phyloP scores from a whole-genome alignment of 2,888 invertebrate genomes.

The Arenicola marina region DNA sequence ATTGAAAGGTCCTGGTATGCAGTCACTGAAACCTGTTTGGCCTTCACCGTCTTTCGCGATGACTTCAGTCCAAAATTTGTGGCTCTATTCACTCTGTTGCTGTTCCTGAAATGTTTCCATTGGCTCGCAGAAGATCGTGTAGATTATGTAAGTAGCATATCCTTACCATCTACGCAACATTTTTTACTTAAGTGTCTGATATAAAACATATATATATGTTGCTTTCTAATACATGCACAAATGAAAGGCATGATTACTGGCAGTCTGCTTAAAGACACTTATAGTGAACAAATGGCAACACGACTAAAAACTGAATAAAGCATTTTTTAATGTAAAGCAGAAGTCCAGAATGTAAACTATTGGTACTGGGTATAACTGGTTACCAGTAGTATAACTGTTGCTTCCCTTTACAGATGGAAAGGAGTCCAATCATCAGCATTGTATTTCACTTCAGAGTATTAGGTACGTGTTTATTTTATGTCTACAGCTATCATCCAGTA shows the following conservation, averaged over 20 bases:
- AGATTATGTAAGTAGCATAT: constrained; percentile 85
- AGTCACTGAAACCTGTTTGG: constrained; percentile 98
- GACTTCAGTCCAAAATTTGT: constrained; percentile 97
- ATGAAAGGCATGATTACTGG: background rate
- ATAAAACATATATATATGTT: background rate
- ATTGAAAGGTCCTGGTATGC: constrained; percentile 98
- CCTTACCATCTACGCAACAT: too few species aligned
- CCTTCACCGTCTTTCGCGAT: constrained; percentile 98
- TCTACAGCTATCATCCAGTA: too few species aligned
- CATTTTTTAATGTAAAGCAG: too few species aligned
- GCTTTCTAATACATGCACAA: background rate
- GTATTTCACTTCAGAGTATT: constrained; percentile 91
- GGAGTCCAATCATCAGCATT: constrained; percentile 95
- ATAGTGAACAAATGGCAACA: too few species aligned
- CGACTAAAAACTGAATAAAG: too few species aligned
- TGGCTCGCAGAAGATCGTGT: constrained; percentile 99
- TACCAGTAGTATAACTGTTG: too few species aligned
- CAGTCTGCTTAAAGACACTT: background rate
- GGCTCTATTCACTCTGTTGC: constrained; percentile 90
- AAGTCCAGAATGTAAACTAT: too few species aligned
- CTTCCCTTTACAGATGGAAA: constrained; percentile 83
- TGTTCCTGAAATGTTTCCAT: constrained; percentile 98
- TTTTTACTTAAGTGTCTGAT: background rate
- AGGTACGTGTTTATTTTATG: constrained; percentile 69
- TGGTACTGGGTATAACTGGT: too few species aligned